Evolutionary conservation across 2,113 vertebrate genomes (phyloP).

Genomic region (Xenopus borealis): DNA sequence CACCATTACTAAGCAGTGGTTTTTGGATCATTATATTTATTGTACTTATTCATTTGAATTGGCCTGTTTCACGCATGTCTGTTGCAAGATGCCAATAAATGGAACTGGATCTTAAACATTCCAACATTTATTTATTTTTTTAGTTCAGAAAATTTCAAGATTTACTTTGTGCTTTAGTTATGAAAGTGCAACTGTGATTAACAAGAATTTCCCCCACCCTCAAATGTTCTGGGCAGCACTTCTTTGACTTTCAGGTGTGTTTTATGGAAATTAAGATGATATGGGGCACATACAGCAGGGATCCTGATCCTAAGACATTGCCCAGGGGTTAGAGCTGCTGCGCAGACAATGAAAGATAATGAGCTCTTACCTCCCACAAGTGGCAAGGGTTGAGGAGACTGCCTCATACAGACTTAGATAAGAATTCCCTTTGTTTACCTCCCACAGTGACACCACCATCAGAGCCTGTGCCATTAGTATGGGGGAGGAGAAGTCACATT

Average conservation of each 20-base stretch:
- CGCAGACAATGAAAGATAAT: slow-evolving; percentile 7
- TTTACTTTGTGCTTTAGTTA: neutral
- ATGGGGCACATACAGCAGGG: neutral
- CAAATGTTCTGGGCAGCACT: neutral
- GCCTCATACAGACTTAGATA: too few relatives aligned
- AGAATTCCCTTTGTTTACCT: too few relatives aligned
- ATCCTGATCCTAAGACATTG: neutral
- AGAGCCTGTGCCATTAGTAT: neutral
- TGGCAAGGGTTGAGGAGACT: too few relatives aligned
- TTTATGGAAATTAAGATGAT: neutral
- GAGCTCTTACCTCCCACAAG: slow-evolving; percentile 6
- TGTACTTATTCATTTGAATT: too few relatives aligned
- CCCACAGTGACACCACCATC: slow-evolving; percentile 8
- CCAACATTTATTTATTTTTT: neutral
- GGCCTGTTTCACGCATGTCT: neutral
- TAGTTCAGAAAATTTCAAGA: too few relatives aligned
- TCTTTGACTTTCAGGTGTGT: neutral
- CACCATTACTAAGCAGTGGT: too few relatives aligned
- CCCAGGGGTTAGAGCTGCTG: neutral
- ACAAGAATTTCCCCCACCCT: neutral
- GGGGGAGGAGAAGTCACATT: neutral
- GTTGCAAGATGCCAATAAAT: neutral
- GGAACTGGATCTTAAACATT: neutral
- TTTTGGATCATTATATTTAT: too few relatives aligned
- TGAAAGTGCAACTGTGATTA: neutral